phyloP scores from a whole-genome alignment of 2,797 vertebrate genomes.

The Jordanella pulchra region DNA sequence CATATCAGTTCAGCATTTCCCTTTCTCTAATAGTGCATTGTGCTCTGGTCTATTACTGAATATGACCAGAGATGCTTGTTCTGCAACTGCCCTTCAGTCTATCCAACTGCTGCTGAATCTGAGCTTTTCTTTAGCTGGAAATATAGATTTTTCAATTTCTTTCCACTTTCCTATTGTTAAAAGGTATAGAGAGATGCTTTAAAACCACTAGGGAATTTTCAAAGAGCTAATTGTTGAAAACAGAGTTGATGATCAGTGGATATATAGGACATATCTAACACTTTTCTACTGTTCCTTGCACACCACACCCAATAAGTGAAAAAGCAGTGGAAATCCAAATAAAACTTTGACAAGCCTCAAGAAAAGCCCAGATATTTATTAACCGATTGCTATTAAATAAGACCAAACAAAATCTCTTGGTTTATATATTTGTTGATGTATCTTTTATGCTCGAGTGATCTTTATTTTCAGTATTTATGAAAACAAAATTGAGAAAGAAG shows the following conservation, averaged over 20 bases:
- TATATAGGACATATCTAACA: not conserved
- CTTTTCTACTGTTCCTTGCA: not conserved
- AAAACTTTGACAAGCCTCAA: not conserved
- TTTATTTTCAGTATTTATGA: no score
- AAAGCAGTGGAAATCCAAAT: not conserved
- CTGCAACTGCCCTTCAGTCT: not conserved
- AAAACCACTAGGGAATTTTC: not conserved
- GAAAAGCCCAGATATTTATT: not conserved
- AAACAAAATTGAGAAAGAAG: no score
- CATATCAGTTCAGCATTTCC: no score
- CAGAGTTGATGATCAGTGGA: not conserved
- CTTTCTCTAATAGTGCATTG: no score
- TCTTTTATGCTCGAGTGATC: not conserved
- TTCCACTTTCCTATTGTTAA: not conserved
- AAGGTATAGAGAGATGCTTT: not conserved
- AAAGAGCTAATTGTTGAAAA: not conserved
- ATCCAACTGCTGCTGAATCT: not conserved
- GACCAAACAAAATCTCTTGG: not conserved
- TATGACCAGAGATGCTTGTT: not conserved
- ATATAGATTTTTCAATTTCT: not conserved
- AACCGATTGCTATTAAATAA: not conserved
- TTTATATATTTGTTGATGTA: not conserved
- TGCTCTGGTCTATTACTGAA: no score
- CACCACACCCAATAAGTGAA: not conserved
- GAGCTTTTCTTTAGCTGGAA: not conserved